phyloP scores from a whole-genome alignment of 2,888 invertebrate species.

The Ametastegia equiseti region DNA sequence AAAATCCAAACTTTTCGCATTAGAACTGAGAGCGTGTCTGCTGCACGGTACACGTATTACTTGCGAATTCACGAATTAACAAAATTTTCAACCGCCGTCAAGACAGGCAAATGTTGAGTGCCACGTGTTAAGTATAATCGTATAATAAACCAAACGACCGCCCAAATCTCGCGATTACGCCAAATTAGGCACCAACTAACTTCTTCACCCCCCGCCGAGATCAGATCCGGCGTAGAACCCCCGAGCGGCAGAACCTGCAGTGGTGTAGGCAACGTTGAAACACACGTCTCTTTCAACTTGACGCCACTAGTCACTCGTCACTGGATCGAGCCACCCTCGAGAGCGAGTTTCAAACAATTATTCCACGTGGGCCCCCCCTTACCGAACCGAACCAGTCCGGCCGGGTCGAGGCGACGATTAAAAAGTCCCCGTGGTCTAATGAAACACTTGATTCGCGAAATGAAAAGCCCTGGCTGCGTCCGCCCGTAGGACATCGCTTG shows the following conservation, averaged over 20 bases:
- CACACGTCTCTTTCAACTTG: background rate
- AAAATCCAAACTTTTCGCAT: conserved; percentile 25
- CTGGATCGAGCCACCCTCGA: no score
- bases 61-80: conserved; percentile 2
- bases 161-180: conserved; percentile 4
- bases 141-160: background rate
- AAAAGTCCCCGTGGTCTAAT: conserved; percentile 39
- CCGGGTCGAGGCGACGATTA: background rate
- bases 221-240: background rate
- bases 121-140: background rate
- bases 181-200: background rate
- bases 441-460: conserved; percentile 48
- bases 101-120: no score
- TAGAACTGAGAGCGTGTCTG: background rate
- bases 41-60: conserved; percentile 9
- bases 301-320: no score
- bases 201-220: background rate
- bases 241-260: no score
- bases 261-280: background rate
- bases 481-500: background rate
- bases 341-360: background rate
- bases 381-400: background rate
- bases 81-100: background rate
- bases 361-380: background rate
- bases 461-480: conserved; percentile 42